phyloP scores from a whole-genome alignment of 2,113 vertebrate genomes.

The Scatophagus argus region DNA sequence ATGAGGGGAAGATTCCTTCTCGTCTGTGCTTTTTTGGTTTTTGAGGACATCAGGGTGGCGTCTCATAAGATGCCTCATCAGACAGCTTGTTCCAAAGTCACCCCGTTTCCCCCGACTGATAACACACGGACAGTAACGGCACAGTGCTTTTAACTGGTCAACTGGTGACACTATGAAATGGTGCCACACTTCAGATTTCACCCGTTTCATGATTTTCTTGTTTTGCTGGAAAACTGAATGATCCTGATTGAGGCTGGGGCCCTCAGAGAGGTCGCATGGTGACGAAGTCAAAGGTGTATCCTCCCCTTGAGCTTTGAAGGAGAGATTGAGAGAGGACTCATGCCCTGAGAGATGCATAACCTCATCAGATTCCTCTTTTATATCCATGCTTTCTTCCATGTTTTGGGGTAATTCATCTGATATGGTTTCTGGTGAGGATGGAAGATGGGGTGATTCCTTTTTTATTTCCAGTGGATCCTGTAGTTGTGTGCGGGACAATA shows the following conservation, averaged over 20 bases:
- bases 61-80: constrained; percentile 94
- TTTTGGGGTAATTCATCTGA: constrained; percentile 79
- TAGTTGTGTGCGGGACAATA: constrained; percentile 86
- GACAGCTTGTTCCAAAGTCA: constrained; percentile 94
- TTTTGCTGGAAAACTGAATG: constrained; percentile 92
- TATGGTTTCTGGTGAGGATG: constrained; percentile 89
- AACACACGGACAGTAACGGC: constrained; percentile 92
- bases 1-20: constrained; percentile 75
- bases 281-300: constrained; percentile 81
- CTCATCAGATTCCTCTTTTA: constrained; percentile 87
- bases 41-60: constrained; percentile 92
- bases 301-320: constrained; percentile 84
- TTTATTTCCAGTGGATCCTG: constrained; percentile 84
- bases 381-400: constrained; percentile 71
- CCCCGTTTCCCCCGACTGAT: constrained; percentile 95
- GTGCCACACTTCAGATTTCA: constrained; percentile 97
- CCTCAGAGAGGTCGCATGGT: constrained; percentile 83
- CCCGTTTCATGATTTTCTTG: constrained; percentile 93
- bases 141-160: constrained; percentile 94
- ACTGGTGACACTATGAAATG: constrained; percentile 92
- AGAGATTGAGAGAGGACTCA: constrained; percentile 81
- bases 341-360: constrained; percentile 81
- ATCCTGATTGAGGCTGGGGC: constrained; percentile 77
- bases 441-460: constrained; percentile 80
- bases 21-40: constrained; percentile 86